phyloP scores from a whole-genome alignment of 2,888 invertebrate genomes.

The Drosophila buzzatii region DNA sequence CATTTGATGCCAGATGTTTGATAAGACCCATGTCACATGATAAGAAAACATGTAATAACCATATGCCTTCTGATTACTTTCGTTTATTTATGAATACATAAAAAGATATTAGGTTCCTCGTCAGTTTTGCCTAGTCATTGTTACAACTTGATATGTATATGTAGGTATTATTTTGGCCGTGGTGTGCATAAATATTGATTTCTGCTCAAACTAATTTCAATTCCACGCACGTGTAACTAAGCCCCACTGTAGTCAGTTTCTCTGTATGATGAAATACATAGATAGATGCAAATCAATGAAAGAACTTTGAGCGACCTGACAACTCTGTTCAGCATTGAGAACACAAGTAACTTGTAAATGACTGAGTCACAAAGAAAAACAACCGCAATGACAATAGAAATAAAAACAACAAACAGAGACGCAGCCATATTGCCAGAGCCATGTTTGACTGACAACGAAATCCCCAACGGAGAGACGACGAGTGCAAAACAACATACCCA shows the following conservation, averaged over 20 bases:
- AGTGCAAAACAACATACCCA: conserved; percentile 72
- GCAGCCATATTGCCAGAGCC: conserved; percentile 80
- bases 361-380: conserved; percentile 64
- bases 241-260: not conserved
- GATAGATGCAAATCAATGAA: not conserved
- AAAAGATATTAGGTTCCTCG: not conserved
- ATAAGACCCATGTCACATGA: conserved; percentile 19
- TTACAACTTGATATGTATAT: not conserved
- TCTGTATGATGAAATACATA: conserved; percentile 13
- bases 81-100: not conserved
- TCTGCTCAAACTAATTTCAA: not conserved
- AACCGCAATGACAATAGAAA: conserved; percentile 38
- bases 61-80: conserved; percentile 8
- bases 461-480: conserved; percentile 53
- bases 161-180: no score
- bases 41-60: conserved; percentile 14
- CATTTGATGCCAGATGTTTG: conserved; percentile 35
- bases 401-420: conserved; percentile 47
- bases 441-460: conserved; percentile 73
- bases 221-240: not conserved
- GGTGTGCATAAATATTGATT: not conserved
- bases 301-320: conserved; percentile 30
- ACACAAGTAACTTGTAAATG: conserved; percentile 22
- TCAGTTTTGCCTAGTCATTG: not conserved
- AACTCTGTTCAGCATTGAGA: conserved; percentile 55